Base-by-base conservation (phyloP, 1,140 invertebrate species). In the Hypothenemus hampei region DNA sequence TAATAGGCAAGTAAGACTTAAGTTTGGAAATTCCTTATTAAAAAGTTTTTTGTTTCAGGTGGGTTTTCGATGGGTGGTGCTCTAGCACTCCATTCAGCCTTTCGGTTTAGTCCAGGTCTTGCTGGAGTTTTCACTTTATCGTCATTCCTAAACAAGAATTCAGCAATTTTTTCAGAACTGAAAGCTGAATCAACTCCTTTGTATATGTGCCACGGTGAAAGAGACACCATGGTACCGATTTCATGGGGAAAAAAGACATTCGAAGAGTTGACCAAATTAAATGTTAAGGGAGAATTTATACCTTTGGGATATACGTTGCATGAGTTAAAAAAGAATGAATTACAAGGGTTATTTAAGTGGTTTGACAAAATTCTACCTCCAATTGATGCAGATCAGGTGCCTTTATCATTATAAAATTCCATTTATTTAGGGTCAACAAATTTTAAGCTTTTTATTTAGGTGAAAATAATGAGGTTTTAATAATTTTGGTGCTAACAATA, bases 61-160 rank as follows among this genome's bases (percentile, higher is more conserved):
- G 86, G 86, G 5, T 87, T 88, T 66, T 87, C 86, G 24, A 88
- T 87, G 84, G 86, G 86, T 22, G 86, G 85, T 11, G 78, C 81
- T 1, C 64, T 87, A 53, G 76, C 85, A 1, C 62, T 87, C 7
- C 82, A 89, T 58, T 68, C 81, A 16, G 82, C 75, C 2, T 88
- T 81, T 53, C 75, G 79, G 65, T 78, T 78, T 58, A 73, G 77
- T 23, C 74, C 73, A 13, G 72, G 78, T 24, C 23, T 88, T 23
- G 85, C 80, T 31, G 86, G 84, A 26, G 78, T 80, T 22, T 85
- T 87, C 70, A 77, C 77, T 1, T 77, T 86, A 51, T 87, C 85
- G 16, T 83, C 84, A 4, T 89, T 87, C 62, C 69, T 89, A 0
- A 86, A 86, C 64, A 70, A 80, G 3, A 73, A 80, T 36, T 87